Base-by-base conservation (phyloP, 2,113 vertebrate genomes). In the Dromas ardeola region DNA sequence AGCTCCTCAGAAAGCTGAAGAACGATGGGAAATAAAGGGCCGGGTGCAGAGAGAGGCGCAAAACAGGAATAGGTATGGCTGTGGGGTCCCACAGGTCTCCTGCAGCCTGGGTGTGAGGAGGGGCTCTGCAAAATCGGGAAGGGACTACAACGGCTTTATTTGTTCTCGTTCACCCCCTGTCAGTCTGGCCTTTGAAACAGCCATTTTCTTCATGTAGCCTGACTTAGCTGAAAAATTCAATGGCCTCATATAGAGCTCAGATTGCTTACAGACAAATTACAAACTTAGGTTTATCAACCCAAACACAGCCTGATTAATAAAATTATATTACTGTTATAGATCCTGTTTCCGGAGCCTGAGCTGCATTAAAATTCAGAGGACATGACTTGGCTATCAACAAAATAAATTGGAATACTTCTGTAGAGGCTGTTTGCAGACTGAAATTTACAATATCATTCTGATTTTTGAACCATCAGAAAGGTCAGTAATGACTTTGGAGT, bases 91-190 rank as follows among this genome's bases (percentile, higher is more conserved):
- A 38, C 27, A 71, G 61, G 20, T 9, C 23, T 77, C 19, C 55
- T 43, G 19, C 27, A 53, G 34, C 16, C 5, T 5, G 6, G 9
- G 11, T 16, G 25, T 8, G 29, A 32, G 42, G 2, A 20, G 3
- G 0, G 2, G 1, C 17, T 89, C 36, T 66, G 34, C 3, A 3
- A 81, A 92, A 66, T 21, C 0, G 0, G 8, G 40, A 81, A 40
- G 21, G 4, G 1, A 21, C 19, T 18, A 30, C 21, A 50, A 22
- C 66, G 16, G 4, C 13, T 67, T 83, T 49, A 52, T 56, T 47
- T 90, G 15, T 22, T 67, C 52, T 90, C 62, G 32, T 72, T 22
- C 13, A 14, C 30, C 47, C 18, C 27, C 15, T 80, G 47, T 20
- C 38, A 59, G 22, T 74, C 30, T 70, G 52, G 4, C 10, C 49